phyloP scores from a whole-genome alignment of 2,113 vertebrate species.

The Polyodon spathula region DNA sequence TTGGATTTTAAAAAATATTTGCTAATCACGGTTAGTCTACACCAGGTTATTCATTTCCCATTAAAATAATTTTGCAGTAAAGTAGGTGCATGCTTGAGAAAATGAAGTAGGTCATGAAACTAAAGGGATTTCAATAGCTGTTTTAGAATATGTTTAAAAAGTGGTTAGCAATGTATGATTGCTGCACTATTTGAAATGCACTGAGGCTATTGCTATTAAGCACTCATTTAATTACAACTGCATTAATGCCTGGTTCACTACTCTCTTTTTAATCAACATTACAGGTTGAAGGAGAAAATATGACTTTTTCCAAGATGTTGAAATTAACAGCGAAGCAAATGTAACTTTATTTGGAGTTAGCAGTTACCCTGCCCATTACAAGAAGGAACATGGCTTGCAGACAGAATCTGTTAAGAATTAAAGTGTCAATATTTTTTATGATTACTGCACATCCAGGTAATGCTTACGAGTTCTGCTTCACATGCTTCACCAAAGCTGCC shows the following conservation, averaged over 20 bases:
- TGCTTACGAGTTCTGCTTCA: conserved; percentile 61
- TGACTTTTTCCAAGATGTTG: no score
- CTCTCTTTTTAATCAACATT: conserved; percentile 21
- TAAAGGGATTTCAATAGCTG: no score
- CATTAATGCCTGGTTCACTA: conserved; percentile 22
- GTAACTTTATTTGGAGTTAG: neutral
- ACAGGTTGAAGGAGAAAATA: neutral
- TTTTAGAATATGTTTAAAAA: no score
- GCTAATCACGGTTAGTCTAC: no score
- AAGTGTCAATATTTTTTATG: conserved; percentile 36
- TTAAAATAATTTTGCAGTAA: no score
- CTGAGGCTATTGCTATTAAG: neutral
- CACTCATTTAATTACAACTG: conserved; percentile 33
- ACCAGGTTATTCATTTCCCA: no score
- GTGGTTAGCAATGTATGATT: neutral
- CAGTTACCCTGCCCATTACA: conserved; percentile 26
- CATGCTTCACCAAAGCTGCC: conserved; percentile 66
- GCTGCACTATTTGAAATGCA: neutral
- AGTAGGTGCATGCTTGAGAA: no score
- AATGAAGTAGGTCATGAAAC: no score
- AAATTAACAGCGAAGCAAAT: no score
- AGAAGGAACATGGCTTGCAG: conserved; percentile 36
- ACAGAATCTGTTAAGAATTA: conserved; percentile 49
- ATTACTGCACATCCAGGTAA: conserved; percentile 50
- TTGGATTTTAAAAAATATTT: no score